Evolutionary conservation across 2,888 invertebrate species (phyloP), one percentile per base, ranked within the genome.

Genomic region (Anticlea derivata): DNA sequence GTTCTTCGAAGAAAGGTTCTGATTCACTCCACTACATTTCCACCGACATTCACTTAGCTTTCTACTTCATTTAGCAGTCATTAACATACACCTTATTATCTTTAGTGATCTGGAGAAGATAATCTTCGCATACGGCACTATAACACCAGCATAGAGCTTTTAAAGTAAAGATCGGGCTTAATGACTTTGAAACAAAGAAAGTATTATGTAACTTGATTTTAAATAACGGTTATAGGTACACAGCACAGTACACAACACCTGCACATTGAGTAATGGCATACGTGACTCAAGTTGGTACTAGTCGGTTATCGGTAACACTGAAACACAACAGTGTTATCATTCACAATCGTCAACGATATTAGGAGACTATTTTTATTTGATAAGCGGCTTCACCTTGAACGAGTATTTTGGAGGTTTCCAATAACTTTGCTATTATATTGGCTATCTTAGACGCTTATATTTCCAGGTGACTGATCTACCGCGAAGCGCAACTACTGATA

Each of bases 311-410:
- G 81, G 76, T 80, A 83, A 79, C 75, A 71, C 73, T 68, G 74
- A 73, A 81, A 81, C 77, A 83, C 70, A 80, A 82, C 78, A 78
- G 58, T 75, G 73, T 83, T 89, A 89, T 88, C 87, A 74, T 59
- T 48, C 55, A 65, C 70, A 75, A 82, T 83, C 80, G 78, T 72
- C 75, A 79, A 71, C 74, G 69, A 71, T 68, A 68, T 75, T 75
- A 64, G 58, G 63, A 67, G 67, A 73, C 67, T 75, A 75, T 78
- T 80, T 81, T 80, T 55, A 63, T 70, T 60, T 71, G 83, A 86
- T 83, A 81, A 80, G 58, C 65, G 61, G 57, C 66, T 68, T 85
- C 71, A 82, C 84, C 84, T 86, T 85, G 85, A 84, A 83, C 64
- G 65, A 61, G 67, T 52, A 62, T 53, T 65, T 66, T 65, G 58